Evolutionary conservation across 2,888 invertebrate species (phyloP), one percentile per base, ranked within the genome.

Genomic region (Acanthosoma haemorrhoidale): DNA sequence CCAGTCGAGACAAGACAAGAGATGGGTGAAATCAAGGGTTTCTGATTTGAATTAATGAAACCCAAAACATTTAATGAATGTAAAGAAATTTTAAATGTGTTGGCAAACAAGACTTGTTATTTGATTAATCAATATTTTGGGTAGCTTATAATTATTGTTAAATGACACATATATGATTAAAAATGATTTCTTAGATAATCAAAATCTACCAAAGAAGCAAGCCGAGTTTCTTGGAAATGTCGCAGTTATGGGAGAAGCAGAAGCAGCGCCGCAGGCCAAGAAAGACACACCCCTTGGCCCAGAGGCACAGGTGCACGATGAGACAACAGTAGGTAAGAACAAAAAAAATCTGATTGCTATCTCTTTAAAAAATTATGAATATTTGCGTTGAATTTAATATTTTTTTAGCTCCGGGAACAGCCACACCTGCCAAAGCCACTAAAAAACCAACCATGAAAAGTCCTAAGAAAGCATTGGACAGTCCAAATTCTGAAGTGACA

Each of bases 141-240:
- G 36, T 9, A 9, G 8, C 13, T 36, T 36, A 36, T 9, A 36
- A 36, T 36, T 36, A 13, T 36, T 36, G 13, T 13, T 11, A 41
- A 5, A 15, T n/a, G 15, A 6, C 43, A 41, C 6, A 41, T n/a
- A n/a, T 1, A 9, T 1, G 1, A 15, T 18, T 60, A 8, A 32
- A 36, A 16, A 60, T 18, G 15, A 34, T 11, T 32, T 59, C 32
- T 8, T 31, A 32, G 32, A 29, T 32, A 32, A 34, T 59, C 9
- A 29, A 9, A 32, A 16, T 2, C n/a, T 18, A 11, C 59, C 31
- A 8, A 31, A 11, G 16, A 59, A 25, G 16, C 61, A 61, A 36
- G 61, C 61, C 4, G 61, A 61, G 34, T 61, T 61, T 6, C 6
- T 61, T 2, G 61, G 61, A 61, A 13, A 8, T 38, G 61, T 61